phyloP scores from a whole-genome alignment of 2,797 vertebrate genomes.

The Nannoperca australis region DNA sequence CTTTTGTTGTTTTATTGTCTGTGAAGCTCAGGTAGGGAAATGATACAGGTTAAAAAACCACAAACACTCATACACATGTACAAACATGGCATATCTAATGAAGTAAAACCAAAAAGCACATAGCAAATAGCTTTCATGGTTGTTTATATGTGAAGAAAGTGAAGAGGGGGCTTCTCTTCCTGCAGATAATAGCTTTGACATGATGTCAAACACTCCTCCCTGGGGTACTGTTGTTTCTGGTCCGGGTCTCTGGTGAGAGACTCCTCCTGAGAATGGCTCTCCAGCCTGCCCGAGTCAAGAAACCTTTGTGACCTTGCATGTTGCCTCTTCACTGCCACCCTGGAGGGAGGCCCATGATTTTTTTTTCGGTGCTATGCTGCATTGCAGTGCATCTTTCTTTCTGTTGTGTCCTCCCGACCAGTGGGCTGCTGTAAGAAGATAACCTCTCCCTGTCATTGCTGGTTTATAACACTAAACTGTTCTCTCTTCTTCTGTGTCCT shows the following conservation, averaged over 20 bases:
- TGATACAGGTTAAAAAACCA: background rate
- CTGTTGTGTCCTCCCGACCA: constrained; percentile 53
- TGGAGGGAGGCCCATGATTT: constrained; percentile 44
- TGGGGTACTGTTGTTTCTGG: constrained; percentile 23
- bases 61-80: background rate
- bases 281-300: constrained; percentile 31
- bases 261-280: constrained; percentile 32
- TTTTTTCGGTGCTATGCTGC: constrained; percentile 51
- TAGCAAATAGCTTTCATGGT: background rate
- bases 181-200: constrained; percentile 36
- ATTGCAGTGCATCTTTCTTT: constrained; percentile 66
- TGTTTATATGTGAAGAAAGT: constrained; percentile 5
- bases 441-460: constrained; percentile 62
- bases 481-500: constrained; percentile 39
- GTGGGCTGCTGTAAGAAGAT: constrained; percentile 57
- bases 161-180: constrained; percentile 22
- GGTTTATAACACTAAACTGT: constrained; percentile 50
- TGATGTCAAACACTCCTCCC: constrained; percentile 26
- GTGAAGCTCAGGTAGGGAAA: background rate
- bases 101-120: background rate
- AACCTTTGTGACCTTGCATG: constrained; percentile 54
- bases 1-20: background rate
- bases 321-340: constrained; percentile 46
- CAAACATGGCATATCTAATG: background rate
- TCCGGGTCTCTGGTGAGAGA: constrained; percentile 16